Percentiles rank a stretch among this genome's conserved stretches.
Evolutionary conservation across 2,797 vertebrate genomes (phyloP).

Genomic region (Chaenodraco wilsoni): DNA sequence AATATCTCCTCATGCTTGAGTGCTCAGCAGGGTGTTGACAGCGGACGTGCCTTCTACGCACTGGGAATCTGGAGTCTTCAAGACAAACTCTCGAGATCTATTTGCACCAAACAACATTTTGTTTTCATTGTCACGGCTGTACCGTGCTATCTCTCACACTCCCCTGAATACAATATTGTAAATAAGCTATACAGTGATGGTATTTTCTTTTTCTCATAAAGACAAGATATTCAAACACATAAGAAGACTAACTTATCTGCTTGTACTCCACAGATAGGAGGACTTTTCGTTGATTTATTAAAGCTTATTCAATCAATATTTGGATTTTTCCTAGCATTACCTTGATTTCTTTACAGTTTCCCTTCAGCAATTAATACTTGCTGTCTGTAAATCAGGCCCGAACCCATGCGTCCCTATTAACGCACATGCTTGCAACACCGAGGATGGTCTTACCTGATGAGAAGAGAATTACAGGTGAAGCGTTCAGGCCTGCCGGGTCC

Average conservation of each 20-base stretch:
- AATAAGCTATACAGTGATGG: slow-evolving; percentile 3
- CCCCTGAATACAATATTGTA: slow-evolving; percentile 23
- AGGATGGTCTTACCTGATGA: slow-evolving; percentile 73
- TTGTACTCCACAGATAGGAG: slow-evolving; percentile 1
- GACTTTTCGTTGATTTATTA: slow-evolving; percentile 38
- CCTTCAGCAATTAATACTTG: neutral
- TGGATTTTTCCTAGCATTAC: slow-evolving; percentile 18
- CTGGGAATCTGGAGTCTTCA: slow-evolving; percentile 44
- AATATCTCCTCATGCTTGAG: slow-evolving; percentile 68
- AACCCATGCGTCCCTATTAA: slow-evolving; percentile 18
- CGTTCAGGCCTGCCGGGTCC: slow-evolving; percentile 69
- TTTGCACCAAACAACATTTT: slow-evolving; percentile 46
- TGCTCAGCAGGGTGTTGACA: slow-evolving; percentile 49
- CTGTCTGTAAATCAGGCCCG: slow-evolving; percentile 7
- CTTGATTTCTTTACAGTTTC: neutral
- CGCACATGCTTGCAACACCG: slow-evolving; percentile 11
- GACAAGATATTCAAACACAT: slow-evolving; percentile 6
- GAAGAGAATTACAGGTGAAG: slow-evolving; percentile 64
- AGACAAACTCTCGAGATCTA: slow-evolving; percentile 49
- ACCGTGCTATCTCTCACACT: slow-evolving; percentile 41
- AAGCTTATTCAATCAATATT: neutral
- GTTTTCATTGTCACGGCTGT: slow-evolving; percentile 49
- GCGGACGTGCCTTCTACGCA: slow-evolving; percentile 25
- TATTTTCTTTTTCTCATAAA: slow-evolving; percentile 11
- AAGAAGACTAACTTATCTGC: slow-evolving; percentile 41